phyloP scores from a whole-genome alignment of 2,888 invertebrate genomes.

The Pocota personata region DNA sequence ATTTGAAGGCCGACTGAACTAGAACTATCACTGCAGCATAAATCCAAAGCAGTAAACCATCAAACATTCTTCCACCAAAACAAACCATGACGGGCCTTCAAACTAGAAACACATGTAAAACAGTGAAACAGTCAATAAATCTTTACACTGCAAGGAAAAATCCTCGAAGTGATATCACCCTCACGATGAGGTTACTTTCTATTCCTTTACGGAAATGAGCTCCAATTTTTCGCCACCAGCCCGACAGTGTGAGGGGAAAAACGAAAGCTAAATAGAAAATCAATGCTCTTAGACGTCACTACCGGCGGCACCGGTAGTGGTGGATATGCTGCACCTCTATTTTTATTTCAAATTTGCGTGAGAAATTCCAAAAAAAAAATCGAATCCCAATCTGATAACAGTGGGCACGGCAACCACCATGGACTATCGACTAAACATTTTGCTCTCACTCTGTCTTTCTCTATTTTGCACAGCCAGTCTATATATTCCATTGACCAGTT shows the following conservation, averaged over 20 bases:
- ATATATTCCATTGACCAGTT: conserved; percentile 23
- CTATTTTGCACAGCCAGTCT: conserved; percentile 6
- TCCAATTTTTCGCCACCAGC: conserved; percentile 21
- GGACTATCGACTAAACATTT: conserved; percentile 64
- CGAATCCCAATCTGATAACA: conserved; percentile 51
- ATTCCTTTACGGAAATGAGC: conserved; percentile 46
- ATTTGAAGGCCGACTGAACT: conserved; percentile 26
- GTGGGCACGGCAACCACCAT: conserved; percentile 58
- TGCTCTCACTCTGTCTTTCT: not conserved
- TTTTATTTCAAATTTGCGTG: conserved; percentile 68
- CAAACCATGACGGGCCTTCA: not conserved
- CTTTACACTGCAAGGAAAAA: conserved; percentile 29
- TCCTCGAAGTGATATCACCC: conserved; percentile 37
- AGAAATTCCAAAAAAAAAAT: conserved; percentile 16
- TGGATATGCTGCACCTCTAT: conserved; percentile 46
- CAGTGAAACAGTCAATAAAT: conserved; percentile 41
- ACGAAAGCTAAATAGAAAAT: conserved; percentile 43
- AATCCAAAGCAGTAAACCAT: conserved; percentile 43
- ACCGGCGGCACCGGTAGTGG: not conserved
- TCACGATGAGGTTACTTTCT: conserved; percentile 30
- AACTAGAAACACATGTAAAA: conserved; percentile 16
- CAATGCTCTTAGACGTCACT: conserved; percentile 58
- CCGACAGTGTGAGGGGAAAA: not conserved
- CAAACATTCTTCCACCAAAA: not conserved
- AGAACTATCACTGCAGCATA: conserved; percentile 27